Conservation (phyloP, 1,140 invertebrate species). For the Hycleus cichorii region DNA sequence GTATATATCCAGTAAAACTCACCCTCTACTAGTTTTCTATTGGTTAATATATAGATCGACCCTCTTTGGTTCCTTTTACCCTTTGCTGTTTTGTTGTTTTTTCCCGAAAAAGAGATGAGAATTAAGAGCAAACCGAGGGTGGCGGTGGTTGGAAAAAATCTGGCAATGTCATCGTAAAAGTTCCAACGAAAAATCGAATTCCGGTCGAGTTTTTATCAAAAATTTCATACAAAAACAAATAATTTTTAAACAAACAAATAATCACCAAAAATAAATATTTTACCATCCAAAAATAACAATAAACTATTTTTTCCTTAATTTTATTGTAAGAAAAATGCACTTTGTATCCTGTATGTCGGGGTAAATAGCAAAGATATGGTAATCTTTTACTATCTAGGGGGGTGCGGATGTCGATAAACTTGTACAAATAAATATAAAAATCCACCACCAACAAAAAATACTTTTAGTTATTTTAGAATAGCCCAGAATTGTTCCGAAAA, state of each 20-base stretch:
- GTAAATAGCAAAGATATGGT: constrained; percentile 35
- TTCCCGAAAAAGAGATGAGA: constrained; percentile 18
- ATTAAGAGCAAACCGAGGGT: no score
- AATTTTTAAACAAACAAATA: constrained; percentile 26
- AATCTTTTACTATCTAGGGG: constrained; percentile 20
- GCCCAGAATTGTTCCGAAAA: no score
- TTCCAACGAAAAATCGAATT: no score
- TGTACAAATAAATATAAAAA: constrained; percentile 27
- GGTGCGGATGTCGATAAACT: constrained; percentile 35
- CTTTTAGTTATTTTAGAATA: no score
- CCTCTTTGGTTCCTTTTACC: constrained; percentile 15
- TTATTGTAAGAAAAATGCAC: constrained; percentile 30
- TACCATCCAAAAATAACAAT: constrained; percentile 38
- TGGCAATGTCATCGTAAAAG: no score
- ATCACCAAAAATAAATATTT: constrained; percentile 32
- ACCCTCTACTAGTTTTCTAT: constrained; percentile 19
- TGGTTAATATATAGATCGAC: constrained; percentile 7
- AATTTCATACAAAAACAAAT: no score
- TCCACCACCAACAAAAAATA: not conserved
- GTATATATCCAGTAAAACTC: not conserved
- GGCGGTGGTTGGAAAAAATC: no score
- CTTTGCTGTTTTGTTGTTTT: constrained; percentile 27
- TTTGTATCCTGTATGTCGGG: constrained; percentile 30
- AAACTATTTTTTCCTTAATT: constrained; percentile 21
- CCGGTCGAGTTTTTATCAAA: no score